These are phyloP conservation scores for Tiphia femorata DNA, from an alignment of 2,888 invertebrate species.

Conservation along the genomic window DNA sequence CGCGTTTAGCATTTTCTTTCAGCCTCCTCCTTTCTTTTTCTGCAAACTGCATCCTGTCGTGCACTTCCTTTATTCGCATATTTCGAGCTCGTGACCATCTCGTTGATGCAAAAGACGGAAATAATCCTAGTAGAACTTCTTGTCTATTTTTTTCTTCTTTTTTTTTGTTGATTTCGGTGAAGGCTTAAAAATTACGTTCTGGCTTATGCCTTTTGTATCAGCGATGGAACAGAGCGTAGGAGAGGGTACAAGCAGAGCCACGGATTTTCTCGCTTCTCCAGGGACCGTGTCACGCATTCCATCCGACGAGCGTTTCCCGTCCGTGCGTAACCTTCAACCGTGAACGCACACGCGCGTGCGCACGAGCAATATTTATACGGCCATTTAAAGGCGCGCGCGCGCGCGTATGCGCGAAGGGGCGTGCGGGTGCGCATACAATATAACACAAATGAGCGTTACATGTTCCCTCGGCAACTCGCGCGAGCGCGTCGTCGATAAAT, in stretches of 20 bases:
- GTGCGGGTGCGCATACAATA: constrained; percentile 11
- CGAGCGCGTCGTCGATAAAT: no score
- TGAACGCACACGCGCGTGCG: constrained; percentile 10
- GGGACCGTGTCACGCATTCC: constrained; percentile 34
- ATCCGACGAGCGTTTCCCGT: constrained; percentile 26
- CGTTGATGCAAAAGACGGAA: background rate
- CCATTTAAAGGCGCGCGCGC: no score
- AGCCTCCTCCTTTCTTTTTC: background rate
- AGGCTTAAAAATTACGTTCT: no score
- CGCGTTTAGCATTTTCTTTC: background rate
- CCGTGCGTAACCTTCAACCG: constrained; percentile 38
- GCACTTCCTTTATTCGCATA: no score
- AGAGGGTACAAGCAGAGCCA: constrained; percentile 13
- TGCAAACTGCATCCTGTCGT: background rate
- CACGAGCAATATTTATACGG: no score
- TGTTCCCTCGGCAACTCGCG: no score
- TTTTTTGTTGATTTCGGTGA: no score
- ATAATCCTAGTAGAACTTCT: background rate
- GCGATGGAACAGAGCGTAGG: no score
- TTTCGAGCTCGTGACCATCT: background rate
- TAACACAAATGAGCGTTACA: no score
- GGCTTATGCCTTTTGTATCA: no score
- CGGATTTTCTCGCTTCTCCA: constrained; percentile 21
- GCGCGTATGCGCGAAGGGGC: constrained; percentile 29
- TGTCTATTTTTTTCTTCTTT: no score